phyloP scores from a whole-genome alignment of 2,797 vertebrate species.

The Manis javanica region DNA sequence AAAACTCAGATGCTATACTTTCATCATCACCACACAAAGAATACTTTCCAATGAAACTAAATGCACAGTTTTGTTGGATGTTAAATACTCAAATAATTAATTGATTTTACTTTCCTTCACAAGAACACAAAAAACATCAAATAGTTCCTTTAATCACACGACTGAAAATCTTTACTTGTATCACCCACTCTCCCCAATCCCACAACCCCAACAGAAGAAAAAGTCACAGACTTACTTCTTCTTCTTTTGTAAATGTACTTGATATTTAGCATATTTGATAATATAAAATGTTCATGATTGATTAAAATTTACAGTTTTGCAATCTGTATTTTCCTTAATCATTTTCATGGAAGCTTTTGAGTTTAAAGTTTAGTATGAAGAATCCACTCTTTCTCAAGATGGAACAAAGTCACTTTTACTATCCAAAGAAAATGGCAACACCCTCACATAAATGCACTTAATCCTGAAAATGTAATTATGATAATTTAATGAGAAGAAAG shows the following conservation, averaged over 20 bases:
- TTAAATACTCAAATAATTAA: background rate
- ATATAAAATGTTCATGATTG: background rate
- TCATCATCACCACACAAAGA: background rate
- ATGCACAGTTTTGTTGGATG: background rate
- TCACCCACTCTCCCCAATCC: background rate
- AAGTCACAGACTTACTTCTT: background rate
- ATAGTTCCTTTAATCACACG: background rate
- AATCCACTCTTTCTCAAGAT: background rate
- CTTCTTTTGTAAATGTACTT: slow-evolving; percentile 48
- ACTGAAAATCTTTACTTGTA: background rate
- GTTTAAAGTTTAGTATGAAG: slow-evolving; percentile 57
- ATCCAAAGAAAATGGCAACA: slow-evolving; percentile 64
- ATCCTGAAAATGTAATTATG: slow-evolving; percentile 81
- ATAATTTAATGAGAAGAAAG: slow-evolving; percentile 80
- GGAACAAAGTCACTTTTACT: slow-evolving; percentile 52
- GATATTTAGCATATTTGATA: slow-evolving; percentile 55
- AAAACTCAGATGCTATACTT: background rate
- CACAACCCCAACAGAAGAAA: background rate
- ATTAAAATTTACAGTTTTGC: slow-evolving; percentile 46
- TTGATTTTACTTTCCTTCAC: background rate
- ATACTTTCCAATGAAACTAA: background rate
- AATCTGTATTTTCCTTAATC: background rate
- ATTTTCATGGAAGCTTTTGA: slow-evolving; percentile 54
- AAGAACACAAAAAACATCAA: background rate
- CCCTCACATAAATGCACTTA: slow-evolving; percentile 71